These are phyloP conservation scores for Nymphalis urticae DNA, from an alignment of 2,888 invertebrate species.

Conservation along the genomic window DNA sequence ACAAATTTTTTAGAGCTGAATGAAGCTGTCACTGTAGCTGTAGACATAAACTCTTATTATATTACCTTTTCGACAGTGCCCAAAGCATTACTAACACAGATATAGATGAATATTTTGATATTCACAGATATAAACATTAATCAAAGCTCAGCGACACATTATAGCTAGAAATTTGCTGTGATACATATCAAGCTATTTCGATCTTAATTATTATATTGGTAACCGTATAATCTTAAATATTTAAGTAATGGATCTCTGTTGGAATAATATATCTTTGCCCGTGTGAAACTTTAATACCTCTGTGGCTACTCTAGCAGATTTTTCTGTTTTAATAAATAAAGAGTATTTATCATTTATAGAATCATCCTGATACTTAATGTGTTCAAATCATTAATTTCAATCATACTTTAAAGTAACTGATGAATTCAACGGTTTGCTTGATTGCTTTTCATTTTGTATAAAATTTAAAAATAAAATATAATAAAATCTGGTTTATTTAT, in stretches of 20 bases:
- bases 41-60: too few relatives aligned
- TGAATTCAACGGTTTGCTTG: too few relatives aligned
- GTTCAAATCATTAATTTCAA: not conserved
- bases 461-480: too few relatives aligned
- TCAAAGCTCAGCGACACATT: constrained; percentile 36
- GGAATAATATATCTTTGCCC: constrained; percentile 13
- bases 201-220: not conserved
- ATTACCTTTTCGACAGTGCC: not conserved
- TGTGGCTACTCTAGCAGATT: constrained; percentile 20
- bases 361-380: not conserved
- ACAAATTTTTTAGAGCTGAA: too few relatives aligned
- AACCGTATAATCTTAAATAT: constrained; percentile 17
- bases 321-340: not conserved
- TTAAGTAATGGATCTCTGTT: constrained; percentile 14
- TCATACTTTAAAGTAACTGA: too few relatives aligned
- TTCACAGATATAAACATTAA: constrained; percentile 39
- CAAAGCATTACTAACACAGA: not conserved
- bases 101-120: constrained; percentile 43
- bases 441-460: too few relatives aligned
- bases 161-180: constrained; percentile 38
- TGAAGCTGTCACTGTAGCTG: too few relatives aligned
- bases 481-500: too few relatives aligned
- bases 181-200: constrained; percentile 5
- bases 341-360: not conserved
- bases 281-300: constrained; percentile 21